A percentile compares a stretch with the other conserved stretches of the same genome.
phyloP scores from a whole-genome alignment of 2,797 vertebrate genomes.

The Macroramphosus scolopax region DNA sequence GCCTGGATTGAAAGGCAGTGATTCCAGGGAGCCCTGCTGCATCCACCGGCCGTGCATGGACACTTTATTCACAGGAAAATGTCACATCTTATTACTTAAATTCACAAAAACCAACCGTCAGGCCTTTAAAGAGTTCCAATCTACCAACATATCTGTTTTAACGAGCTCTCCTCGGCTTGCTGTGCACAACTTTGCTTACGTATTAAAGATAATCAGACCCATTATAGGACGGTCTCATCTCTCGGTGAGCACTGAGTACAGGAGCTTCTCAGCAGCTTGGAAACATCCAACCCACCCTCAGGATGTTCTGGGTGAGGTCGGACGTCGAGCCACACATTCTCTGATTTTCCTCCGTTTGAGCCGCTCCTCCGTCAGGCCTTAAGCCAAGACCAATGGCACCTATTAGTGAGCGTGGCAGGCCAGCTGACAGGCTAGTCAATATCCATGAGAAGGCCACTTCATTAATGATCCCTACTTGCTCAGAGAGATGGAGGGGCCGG shows the following conservation, averaged over 20 bases:
- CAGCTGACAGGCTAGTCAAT: slow-evolving; percentile 98
- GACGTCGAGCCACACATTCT: slow-evolving; percentile 36
- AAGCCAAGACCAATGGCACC: slow-evolving; percentile 94
- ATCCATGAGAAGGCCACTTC: slow-evolving; percentile 98
- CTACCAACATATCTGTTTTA: slow-evolving; percentile 59
- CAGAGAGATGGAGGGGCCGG: slow-evolving; percentile 85
- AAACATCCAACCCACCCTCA: not conserved
- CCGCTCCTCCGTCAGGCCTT: slow-evolving; percentile 61
- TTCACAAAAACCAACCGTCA: slow-evolving; percentile 24
- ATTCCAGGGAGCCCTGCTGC: slow-evolving; percentile 25
- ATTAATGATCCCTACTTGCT: slow-evolving; percentile 95
- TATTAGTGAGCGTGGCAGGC: slow-evolving; percentile 96
- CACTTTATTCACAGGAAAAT: slow-evolving; percentile 56
- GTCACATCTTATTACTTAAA: slow-evolving; percentile 56
- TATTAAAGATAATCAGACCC: slow-evolving; percentile 18
- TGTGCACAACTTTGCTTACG: slow-evolving; percentile 64
- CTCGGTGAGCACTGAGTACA: slow-evolving; percentile 16
- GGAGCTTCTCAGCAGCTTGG: too few species aligned
- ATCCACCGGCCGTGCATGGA: slow-evolving; percentile 25
- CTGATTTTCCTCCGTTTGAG: slow-evolving; percentile 51
- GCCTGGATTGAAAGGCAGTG: slow-evolving; percentile 23
- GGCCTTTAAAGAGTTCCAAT: slow-evolving; percentile 54
- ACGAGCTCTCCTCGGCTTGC: slow-evolving; percentile 83
- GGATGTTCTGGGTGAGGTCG: too few species aligned
- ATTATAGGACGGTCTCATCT: slow-evolving; percentile 30